Evolutionary conservation across 2,113 vertebrate genomes (phyloP).

Genomic region (Megaptera novaeangliae): DNA sequence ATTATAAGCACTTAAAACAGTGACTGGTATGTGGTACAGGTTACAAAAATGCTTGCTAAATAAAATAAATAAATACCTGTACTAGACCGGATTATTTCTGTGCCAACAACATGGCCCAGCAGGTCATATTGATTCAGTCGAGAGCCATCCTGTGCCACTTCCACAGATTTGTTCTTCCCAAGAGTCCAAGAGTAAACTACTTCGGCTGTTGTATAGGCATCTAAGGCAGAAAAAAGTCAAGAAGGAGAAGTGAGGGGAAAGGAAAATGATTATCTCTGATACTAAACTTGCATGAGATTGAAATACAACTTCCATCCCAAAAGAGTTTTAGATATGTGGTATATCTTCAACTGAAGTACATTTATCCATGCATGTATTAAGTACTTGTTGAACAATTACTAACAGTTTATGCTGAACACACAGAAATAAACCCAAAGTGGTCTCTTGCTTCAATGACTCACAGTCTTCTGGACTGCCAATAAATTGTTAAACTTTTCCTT

Average conservation of each 20-base stretch:
- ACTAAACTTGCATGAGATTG: neutral
- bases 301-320: neutral
- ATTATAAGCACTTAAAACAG: neutral
- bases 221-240: conserved; percentile 74
- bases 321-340: neutral
- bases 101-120: conserved; percentile 94
- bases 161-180: conserved; percentile 92
- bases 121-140: conserved; percentile 98
- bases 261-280: conserved; percentile 41
- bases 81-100: conserved; percentile 97
- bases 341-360: neutral
- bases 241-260: conserved; percentile 32
- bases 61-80: conserved; percentile 88
- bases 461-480: neutral
- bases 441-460: neutral
- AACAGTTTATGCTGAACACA: neutral
- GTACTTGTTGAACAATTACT: neutral
- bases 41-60: neutral
- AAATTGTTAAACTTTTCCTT: neutral
- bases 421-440: neutral
- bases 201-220: conserved; percentile 98
- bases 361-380: neutral
- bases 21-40: neutral
- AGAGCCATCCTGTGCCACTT: conserved; percentile 96
- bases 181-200: conserved; percentile 97